Evolutionary conservation across 2,888 invertebrate species (phyloP).

Genomic region (Lumbricus terrestris): DNA sequence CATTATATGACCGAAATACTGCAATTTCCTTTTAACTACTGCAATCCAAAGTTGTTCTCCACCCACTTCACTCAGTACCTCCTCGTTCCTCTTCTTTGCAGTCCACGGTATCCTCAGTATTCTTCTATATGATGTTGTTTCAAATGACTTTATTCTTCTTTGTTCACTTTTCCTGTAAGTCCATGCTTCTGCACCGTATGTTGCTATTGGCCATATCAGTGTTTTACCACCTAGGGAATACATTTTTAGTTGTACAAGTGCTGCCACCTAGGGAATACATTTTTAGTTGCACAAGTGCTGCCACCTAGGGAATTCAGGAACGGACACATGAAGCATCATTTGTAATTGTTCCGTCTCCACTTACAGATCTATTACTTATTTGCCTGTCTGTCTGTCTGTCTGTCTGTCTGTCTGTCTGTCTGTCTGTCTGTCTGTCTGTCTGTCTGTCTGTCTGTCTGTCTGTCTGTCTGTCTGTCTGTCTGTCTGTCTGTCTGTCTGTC

Average conservation of each 20-base stretch:
- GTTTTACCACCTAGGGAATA: no score
- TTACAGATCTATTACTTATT: not conserved
- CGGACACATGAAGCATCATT: not conserved
- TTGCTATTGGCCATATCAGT: no score
- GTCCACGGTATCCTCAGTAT: no score
- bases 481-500: not conserved
- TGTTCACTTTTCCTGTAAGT: no score
- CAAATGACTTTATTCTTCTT: no score
- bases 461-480: not conserved
- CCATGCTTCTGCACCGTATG: no score
- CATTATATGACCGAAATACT: no score
- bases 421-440: not conserved
- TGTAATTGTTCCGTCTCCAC: not conserved
- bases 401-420: not conserved
- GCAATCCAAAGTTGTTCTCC: no score
- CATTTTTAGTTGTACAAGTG: not conserved
- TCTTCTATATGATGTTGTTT: no score
- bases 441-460: not conserved
- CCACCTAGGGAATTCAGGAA: not conserved
- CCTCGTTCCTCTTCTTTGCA: no score
- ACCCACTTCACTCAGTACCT: no score
- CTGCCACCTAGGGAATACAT: not conserved
- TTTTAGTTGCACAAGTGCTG: not conserved
- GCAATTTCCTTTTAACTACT: no score
- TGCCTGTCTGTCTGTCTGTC: not conserved